These are phyloP conservation scores for Campylomormyrus numenius DNA, from an alignment of 2,113 vertebrate genomes.

Conservation along the genomic window DNA sequence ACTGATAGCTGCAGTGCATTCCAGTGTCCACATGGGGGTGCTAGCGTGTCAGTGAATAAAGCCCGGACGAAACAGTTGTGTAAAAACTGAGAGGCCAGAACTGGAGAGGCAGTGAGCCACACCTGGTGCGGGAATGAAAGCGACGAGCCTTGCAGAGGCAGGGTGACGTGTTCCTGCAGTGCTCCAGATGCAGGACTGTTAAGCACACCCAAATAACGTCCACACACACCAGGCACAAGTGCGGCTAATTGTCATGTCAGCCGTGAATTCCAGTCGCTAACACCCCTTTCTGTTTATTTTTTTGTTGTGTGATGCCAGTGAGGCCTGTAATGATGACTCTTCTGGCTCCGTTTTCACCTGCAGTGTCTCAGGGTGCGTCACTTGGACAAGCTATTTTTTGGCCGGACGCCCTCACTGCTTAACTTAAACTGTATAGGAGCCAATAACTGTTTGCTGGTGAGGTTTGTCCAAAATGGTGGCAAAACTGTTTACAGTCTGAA, in stretches of 20 bases:
- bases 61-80: neutral
- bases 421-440: neutral
- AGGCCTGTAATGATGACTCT: neutral
- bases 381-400: neutral
- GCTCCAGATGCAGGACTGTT: neutral
- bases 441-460: neutral
- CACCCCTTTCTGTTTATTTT: neutral
- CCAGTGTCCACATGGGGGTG: neutral
- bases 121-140: slow-evolving; percentile 9
- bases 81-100: neutral
- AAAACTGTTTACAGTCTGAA: neutral
- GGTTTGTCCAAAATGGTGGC: neutral
- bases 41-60: neutral
- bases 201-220: neutral
- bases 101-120: neutral
- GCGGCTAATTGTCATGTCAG: neutral
- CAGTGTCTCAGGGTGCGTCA: neutral
- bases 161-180: neutral
- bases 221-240: neutral
- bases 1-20: neutral
- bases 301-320: neutral
- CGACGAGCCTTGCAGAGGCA: neutral
- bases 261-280: neutral
- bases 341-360: neutral
- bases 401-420: neutral